Evolutionary conservation across 2,797 vertebrate species (phyloP).

Genomic region (Bucorvus abyssinicus): DNA sequence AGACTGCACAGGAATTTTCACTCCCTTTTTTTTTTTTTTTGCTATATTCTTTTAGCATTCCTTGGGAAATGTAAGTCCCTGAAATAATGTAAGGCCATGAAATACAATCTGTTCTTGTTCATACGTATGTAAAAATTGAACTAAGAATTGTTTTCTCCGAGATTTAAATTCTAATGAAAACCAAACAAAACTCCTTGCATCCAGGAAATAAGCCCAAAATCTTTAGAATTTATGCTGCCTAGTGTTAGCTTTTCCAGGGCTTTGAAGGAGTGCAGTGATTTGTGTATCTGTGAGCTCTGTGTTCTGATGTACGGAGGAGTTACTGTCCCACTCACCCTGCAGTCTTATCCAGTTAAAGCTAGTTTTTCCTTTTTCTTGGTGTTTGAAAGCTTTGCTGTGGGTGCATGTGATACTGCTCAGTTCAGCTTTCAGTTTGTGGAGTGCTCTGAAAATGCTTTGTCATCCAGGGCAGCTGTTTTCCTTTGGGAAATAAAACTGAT

Average conservation of each 20-base stretch:
- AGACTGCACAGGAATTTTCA: background rate
- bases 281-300: background rate
- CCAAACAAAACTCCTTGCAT: background rate
- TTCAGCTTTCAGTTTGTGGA: background rate
- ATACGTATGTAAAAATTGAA: background rate
- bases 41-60: background rate
- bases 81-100: background rate
- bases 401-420: background rate
- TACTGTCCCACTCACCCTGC: background rate
- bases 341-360: background rate
- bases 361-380: background rate
- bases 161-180: background rate
- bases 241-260: background rate
- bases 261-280: background rate
- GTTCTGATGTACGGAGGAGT: background rate
- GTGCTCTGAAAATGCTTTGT: background rate
- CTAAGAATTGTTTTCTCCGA: background rate
- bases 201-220: background rate
- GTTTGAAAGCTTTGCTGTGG: background rate
- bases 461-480: constrained; percentile 18
- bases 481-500: constrained; percentile 1
- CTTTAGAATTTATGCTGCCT: background rate
- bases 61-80: background rate
- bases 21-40: background rate
- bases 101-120: background rate